Conservation (phyloP, 2,113 vertebrate species). For the Protobothrops mucrosquamatus region DNA sequence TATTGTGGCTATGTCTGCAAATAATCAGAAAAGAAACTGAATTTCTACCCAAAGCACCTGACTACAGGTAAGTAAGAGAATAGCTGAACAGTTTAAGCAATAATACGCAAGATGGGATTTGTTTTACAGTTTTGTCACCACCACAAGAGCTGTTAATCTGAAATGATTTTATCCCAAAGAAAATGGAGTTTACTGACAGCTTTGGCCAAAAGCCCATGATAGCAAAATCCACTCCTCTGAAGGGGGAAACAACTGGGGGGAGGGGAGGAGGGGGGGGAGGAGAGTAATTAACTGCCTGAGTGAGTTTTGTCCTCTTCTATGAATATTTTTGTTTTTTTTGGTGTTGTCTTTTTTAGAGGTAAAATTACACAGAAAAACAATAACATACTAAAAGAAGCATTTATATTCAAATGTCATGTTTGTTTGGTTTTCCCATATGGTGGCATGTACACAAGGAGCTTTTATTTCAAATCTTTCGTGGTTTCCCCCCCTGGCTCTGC, state of each 20-base stretch:
- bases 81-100: constrained; percentile 18
- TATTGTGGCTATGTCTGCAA: constrained; percentile 11
- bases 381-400: neutral
- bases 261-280: too few species aligned
- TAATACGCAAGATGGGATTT: neutral
- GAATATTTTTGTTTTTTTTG: neutral
- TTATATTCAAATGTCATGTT: neutral
- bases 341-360: neutral
- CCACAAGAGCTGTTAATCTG: constrained; percentile 7
- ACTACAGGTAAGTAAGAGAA: neutral
- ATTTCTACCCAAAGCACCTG: neutral
- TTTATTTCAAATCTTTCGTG: neutral
- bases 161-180: constrained; percentile 27
- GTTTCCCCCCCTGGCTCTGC: neutral
- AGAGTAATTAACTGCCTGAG: neutral
- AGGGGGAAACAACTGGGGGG: neutral
- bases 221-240: neutral
- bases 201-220: constrained; percentile 4
- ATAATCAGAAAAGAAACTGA: constrained; percentile 32
- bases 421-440: neutral
- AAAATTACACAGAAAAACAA: neutral
- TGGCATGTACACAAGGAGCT: neutral
- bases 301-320: neutral
- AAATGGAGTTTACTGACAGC: constrained; percentile 5
- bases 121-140: constrained; percentile 6